phyloP scores from a whole-genome alignment of 2,797 vertebrate species.

The Danio jaintianensis region DNA sequence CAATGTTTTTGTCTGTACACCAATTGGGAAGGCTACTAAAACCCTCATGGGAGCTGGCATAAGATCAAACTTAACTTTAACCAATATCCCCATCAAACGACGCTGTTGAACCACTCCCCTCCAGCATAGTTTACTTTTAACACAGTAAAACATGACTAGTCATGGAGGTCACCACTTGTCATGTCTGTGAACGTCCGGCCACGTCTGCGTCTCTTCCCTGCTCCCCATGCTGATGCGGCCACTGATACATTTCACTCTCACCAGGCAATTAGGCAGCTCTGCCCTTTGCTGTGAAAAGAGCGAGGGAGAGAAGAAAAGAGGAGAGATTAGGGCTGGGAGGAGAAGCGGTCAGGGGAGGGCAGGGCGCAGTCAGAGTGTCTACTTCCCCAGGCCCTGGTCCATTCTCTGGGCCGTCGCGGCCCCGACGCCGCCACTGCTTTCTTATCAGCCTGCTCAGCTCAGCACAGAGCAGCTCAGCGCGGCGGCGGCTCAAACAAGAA shows the following conservation, averaged over 20 bases:
- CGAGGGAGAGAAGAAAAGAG: conserved; percentile 72
- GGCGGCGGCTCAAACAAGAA: conserved; percentile 87
- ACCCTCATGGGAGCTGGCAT: no score
- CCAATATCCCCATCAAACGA: background rate
- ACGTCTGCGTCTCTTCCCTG: conserved; percentile 49
- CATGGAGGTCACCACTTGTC: conserved; percentile 8
- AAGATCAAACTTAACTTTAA: background rate
- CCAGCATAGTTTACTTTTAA: background rate
- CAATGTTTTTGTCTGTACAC: no score
- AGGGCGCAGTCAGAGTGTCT: conserved; percentile 88
- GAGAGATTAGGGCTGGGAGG: conserved; percentile 72
- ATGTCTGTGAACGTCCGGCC: conserved; percentile 31
- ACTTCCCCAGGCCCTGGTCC: conserved; percentile 82
- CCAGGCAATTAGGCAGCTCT: conserved; percentile 73
- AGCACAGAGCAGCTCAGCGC: conserved; percentile 68
- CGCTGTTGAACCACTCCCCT: background rate
- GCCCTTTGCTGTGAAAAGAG: conserved; percentile 81
- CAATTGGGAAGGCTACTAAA: no score
- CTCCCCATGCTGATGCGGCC: conserved; percentile 57
- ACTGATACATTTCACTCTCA: conserved; percentile 72
- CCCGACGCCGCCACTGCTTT: conserved; percentile 78
- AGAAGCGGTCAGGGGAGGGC: conserved; percentile 68
- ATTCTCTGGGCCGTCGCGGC: conserved; percentile 82
- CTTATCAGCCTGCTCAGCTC: conserved; percentile 90
- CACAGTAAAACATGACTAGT: conserved; percentile 1